phyloP scores from a whole-genome alignment of 1,140 invertebrate species.

The Caerostris extrusa region DNA sequence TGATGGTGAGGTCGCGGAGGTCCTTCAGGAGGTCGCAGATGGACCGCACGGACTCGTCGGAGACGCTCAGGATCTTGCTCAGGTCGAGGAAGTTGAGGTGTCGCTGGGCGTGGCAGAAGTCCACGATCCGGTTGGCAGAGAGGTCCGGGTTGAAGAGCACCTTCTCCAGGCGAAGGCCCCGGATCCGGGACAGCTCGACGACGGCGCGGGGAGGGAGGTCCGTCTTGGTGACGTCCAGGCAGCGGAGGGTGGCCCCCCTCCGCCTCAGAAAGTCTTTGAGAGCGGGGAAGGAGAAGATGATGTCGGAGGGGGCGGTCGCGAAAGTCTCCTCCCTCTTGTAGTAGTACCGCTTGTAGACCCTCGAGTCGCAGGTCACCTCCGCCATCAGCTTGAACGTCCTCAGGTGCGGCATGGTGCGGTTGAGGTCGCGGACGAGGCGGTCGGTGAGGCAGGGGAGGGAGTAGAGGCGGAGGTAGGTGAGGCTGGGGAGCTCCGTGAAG shows the following conservation, averaged over 20 bases:
- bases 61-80: not conserved
- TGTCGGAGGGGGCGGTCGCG: not conserved
- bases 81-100: not conserved
- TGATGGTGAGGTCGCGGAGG: not conserved
- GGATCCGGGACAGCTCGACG: not conserved
- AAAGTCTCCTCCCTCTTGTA: not conserved
- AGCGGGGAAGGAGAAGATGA: not conserved
- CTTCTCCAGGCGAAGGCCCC: not conserved
- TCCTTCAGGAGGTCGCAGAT: not conserved
- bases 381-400: not conserved
- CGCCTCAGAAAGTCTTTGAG: not conserved
- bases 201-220: not conserved
- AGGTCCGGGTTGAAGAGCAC: not conserved
- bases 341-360: not conserved
- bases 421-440: not conserved
- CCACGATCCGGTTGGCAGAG: not conserved
- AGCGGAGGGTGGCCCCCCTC: not conserved
- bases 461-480: not conserved
- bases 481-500: not conserved
- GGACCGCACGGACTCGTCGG: not conserved
- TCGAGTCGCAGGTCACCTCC: not conserved
- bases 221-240: not conserved
- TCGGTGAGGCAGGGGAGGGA: not conserved
- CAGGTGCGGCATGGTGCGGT: not conserved
- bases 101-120: not conserved